phyloP scores from a whole-genome alignment of 2,888 invertebrate genomes.

The Polyploca ridens region DNA sequence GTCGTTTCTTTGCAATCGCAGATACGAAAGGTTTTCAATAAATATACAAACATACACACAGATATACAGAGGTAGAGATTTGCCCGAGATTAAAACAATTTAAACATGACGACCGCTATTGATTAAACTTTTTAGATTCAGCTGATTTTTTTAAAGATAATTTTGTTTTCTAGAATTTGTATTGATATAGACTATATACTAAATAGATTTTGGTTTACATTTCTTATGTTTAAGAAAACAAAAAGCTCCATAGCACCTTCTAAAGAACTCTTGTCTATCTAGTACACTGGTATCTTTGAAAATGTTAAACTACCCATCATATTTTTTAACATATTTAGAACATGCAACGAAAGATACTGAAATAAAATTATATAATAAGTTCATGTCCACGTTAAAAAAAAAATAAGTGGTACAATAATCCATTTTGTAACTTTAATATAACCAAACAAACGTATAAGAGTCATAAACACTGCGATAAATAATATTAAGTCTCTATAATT shows the following conservation, averaged over 20 bases:
- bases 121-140: conserved; percentile 55
- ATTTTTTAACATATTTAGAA: background rate
- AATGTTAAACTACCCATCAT: background rate
- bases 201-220: too few species aligned
- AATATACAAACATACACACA: conserved; percentile 56
- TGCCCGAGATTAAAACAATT: conserved; percentile 60
- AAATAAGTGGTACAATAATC: background rate
- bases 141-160: background rate
- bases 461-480: background rate
- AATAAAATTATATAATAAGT: too few species aligned
- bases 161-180: too few species aligned
- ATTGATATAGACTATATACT: too few species aligned
- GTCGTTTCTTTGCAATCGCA: conserved; percentile 82
- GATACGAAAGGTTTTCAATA: conserved; percentile 80
- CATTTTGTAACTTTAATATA: background rate
- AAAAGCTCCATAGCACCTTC: too few species aligned
- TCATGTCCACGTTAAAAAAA: too few species aligned
- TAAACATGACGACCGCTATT: conserved; percentile 64
- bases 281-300: background rate
- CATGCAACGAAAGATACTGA: too few species aligned
- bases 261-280: too few species aligned
- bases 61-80: conserved; percentile 57
- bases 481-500: conserved; percentile 55
- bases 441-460: background rate
- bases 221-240: too few species aligned